Conservation (phyloP, 2,888 invertebrate genomes). For the Catocala sponsa region DNA sequence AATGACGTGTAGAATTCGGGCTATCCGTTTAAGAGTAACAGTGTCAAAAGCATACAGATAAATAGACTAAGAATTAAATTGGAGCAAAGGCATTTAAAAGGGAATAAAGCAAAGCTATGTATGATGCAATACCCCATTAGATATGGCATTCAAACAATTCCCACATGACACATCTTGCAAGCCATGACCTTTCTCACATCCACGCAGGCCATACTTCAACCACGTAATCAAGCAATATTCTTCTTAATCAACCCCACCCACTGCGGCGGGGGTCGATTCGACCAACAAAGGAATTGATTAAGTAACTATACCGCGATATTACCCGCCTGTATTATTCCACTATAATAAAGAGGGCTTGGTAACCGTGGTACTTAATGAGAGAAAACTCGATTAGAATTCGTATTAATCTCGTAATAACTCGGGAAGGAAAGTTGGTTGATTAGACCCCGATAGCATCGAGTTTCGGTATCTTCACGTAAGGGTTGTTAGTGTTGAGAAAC, state of each 20-base stretch:
- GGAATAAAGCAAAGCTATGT: background rate
- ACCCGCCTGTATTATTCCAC: constrained; percentile 84
- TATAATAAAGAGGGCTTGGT: constrained; percentile 86
- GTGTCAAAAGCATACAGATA: too few relatives aligned
- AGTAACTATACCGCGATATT: constrained; percentile 87
- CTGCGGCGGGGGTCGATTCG: constrained; percentile 80
- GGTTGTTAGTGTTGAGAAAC: constrained; percentile 28
- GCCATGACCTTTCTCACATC: constrained; percentile 59
- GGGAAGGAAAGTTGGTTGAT: constrained; percentile 77
- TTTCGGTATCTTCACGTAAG: constrained; percentile 45
- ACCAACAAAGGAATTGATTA: constrained; percentile 88
- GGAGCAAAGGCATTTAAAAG: too few relatives aligned
- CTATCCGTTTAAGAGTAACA: too few relatives aligned
- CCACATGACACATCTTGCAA: constrained; percentile 54
- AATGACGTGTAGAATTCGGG: too few relatives aligned
- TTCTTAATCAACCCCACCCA: constrained; percentile 88
- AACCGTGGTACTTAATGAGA: constrained; percentile 87
- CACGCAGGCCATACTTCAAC: constrained; percentile 77
- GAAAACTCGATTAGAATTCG: constrained; percentile 87
- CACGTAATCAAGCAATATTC: constrained; percentile 87
- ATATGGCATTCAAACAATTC: constrained; percentile 18
- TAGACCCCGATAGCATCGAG: constrained; percentile 57
- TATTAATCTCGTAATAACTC: constrained; percentile 84
- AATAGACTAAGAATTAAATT: too few relatives aligned
- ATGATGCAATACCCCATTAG: constrained; percentile 7